These are phyloP conservation scores for Calyptommatus sinebrachiatus DNA, from an alignment of 2,113 vertebrate genomes.

Conservation along the genomic window DNA sequence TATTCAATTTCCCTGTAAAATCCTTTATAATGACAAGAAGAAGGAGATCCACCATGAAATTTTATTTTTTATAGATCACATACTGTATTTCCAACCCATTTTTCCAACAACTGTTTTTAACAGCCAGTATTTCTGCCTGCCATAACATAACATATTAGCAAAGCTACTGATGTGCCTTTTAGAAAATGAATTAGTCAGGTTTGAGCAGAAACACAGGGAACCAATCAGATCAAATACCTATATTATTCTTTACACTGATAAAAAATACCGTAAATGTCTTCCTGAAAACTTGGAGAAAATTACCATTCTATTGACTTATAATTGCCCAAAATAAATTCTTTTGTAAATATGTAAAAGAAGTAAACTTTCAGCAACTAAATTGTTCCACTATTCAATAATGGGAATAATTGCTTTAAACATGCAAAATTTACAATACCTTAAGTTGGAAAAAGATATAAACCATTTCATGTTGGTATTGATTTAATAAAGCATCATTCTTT, in stretches of 20 bases:
- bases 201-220: not conserved
- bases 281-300: constrained; percentile 4
- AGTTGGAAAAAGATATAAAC: not conserved
- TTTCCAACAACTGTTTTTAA: not conserved
- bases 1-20: no score
- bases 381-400: not conserved
- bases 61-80: no score
- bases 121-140: not conserved
- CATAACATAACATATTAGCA: not conserved
- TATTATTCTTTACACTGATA: not conserved
- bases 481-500: constrained; percentile 21
- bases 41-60: no score
- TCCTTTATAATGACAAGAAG: no score
- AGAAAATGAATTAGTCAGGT: not conserved
- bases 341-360: not conserved
- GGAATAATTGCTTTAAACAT: not conserved
- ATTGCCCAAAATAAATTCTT: not conserved
- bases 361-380: not conserved
- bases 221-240: not conserved
- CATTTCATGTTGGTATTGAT: not conserved
- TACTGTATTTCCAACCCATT: not conserved
- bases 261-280: not conserved
- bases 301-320: constrained; percentile 1
- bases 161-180: accelerated
- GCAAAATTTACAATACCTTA: not conserved